Evolutionary conservation across 2,888 invertebrate genomes (phyloP).

Genomic region (Mythimna loreyi): DNA sequence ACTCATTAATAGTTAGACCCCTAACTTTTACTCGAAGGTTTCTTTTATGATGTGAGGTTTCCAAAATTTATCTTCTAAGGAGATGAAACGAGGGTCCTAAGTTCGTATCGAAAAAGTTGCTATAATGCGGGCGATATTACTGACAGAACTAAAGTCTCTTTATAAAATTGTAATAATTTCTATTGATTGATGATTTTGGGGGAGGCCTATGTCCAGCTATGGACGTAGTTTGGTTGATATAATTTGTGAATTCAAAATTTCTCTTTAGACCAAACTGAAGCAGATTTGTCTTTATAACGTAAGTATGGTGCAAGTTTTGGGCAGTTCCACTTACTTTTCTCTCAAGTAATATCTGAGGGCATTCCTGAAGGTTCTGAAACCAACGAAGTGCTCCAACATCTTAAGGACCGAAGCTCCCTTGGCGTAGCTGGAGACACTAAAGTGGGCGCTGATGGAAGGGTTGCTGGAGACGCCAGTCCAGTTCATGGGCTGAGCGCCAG

Average conservation of each 20-base stretch:
- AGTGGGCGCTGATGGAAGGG: conserved; percentile 91
- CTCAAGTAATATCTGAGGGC: conserved; percentile 91
- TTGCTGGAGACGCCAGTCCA: conserved; percentile 89
- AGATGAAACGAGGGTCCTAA: too few species aligned
- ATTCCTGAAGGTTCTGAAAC: conserved; percentile 88
- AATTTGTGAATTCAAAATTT: not conserved
- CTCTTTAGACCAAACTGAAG: not conserved
- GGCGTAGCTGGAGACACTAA: conserved; percentile 93
- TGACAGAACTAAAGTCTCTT: too few species aligned
- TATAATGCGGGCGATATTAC: too few species aligned
- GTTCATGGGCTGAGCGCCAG: conserved; percentile 80
- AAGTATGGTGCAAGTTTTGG: not conserved
- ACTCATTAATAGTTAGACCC: too few species aligned
- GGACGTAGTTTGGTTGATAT: too few species aligned
- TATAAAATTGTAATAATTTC: too few species aligned
- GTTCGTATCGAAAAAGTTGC: too few species aligned
- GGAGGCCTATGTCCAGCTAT: too few species aligned
- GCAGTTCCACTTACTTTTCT: conserved; percentile 83
- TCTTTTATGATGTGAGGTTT: too few species aligned
- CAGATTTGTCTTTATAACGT: not conserved
- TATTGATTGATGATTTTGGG: too few species aligned
- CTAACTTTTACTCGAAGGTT: too few species aligned
- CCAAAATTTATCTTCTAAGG: too few species aligned
- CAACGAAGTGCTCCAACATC: conserved; percentile 92
- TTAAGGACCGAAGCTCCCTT: conserved; percentile 92